Percentiles rank a stretch among this genome's conserved stretches.
Conservation (phyloP, 2,797 vertebrate species). For the Moxostoma hubbsi region DNA sequence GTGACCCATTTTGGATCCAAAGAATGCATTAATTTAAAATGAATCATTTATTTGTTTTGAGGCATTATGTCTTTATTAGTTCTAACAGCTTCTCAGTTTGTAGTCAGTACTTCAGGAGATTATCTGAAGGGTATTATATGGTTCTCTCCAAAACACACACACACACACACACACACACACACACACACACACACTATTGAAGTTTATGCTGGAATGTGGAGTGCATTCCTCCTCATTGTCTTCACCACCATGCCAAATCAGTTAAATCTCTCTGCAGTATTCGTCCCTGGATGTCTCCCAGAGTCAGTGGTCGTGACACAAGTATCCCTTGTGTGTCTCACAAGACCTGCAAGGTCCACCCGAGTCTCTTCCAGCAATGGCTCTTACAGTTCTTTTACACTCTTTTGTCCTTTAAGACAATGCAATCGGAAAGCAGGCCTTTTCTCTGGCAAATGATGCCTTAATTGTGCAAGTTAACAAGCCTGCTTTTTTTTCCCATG, state of each 20-base stretch:
- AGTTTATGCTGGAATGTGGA: slow-evolving; percentile 12
- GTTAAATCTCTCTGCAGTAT: slow-evolving; percentile 70
- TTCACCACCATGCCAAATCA: slow-evolving; percentile 76
- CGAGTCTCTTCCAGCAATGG: slow-evolving; percentile 53
- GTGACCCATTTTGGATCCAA: background rate
- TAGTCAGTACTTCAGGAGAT: slow-evolving; percentile 10
- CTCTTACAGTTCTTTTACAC: slow-evolving; percentile 37
- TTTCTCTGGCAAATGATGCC: slow-evolving; percentile 79
- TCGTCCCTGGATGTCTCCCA: slow-evolving; percentile 69
- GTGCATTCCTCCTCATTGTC: slow-evolving; percentile 64
- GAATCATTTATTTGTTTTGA: slow-evolving; percentile 72
- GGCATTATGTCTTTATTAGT: slow-evolving; percentile 63
- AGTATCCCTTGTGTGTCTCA: slow-evolving; percentile 73
- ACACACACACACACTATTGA: slow-evolving; percentile 2
- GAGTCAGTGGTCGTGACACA: slow-evolving; percentile 74
- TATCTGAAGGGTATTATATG: background rate
- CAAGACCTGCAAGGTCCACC: slow-evolving; percentile 67
- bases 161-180: background rate
- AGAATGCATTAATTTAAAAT: slow-evolving; percentile 52
- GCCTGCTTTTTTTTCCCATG: slow-evolving; percentile 62
- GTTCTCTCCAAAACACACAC: background rate
- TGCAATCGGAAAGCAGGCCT: slow-evolving; percentile 63
- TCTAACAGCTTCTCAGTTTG: background rate
- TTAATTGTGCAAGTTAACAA: slow-evolving; percentile 83
- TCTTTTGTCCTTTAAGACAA: slow-evolving; percentile 78